phyloP scores from a whole-genome alignment of 1,140 invertebrate genomes.

The Atopsyche davidsoni region DNA sequence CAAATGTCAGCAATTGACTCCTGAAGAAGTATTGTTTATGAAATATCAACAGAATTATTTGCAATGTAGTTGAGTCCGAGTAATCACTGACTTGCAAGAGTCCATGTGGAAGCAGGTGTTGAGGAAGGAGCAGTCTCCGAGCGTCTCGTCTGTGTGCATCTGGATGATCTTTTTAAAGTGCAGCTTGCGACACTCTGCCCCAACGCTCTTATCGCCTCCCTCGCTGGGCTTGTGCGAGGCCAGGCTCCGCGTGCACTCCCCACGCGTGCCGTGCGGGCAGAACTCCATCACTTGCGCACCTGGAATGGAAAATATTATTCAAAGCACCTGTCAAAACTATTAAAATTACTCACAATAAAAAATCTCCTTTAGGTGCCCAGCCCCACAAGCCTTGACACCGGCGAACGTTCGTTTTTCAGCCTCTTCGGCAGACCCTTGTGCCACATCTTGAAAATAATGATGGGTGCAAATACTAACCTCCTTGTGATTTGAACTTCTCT shows the following conservation, averaged over 20 bases:
- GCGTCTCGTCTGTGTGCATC: constrained; percentile 89
- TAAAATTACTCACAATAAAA: too few relatives aligned
- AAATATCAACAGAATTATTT: too few relatives aligned
- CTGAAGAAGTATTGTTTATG: too few relatives aligned
- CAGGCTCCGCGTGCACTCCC: constrained; percentile 73
- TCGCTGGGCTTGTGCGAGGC: constrained; percentile 36
- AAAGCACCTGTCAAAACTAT: too few relatives aligned
- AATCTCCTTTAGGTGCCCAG: too few relatives aligned
- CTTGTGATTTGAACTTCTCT: constrained; percentile 92
- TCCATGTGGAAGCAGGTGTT: constrained; percentile 99
- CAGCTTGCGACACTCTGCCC: constrained; percentile 73
- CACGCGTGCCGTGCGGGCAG: constrained; percentile 89
- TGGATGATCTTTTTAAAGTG: constrained; percentile 98
- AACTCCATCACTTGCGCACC: constrained; percentile 92
- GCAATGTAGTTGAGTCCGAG: too few relatives aligned
- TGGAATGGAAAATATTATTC: too few relatives aligned
- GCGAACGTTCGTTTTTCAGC: too few relatives aligned
- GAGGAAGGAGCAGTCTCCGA: constrained; percentile 95
- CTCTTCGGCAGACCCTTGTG: too few relatives aligned
- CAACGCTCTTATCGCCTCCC: background rate
- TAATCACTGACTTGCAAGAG: constrained; percentile 89
- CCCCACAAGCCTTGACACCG: too few relatives aligned
- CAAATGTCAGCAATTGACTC: too few relatives aligned
- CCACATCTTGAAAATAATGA: too few relatives aligned
- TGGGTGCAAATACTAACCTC: constrained; percentile 51